A percentile compares a stretch with the other conserved stretches of the same genome.
phyloP scores from a whole-genome alignment of 2,113 vertebrate genomes.

The Taurulus bubalis region DNA sequence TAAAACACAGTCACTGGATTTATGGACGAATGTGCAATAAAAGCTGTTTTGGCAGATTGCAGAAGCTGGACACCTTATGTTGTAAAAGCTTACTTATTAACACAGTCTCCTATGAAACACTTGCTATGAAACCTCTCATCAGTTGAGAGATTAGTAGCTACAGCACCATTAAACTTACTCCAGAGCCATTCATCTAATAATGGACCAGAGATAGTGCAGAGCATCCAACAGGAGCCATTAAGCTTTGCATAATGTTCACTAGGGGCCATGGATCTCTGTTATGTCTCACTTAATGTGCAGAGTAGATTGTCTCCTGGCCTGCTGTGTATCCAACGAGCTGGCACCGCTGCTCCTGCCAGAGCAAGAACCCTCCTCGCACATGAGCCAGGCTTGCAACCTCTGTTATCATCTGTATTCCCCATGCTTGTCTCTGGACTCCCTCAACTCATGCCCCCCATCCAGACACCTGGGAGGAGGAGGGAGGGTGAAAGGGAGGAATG shows the following conservation, averaged over 20 bases:
- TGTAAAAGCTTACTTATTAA: slow-evolving; percentile 25
- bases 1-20: slow-evolving; percentile 23
- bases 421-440: slow-evolving; percentile 65
- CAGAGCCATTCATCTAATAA: slow-evolving; percentile 53
- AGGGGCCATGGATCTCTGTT: slow-evolving; percentile 68
- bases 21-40: slow-evolving; percentile 6
- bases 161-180: slow-evolving; percentile 44
- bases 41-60: slow-evolving; percentile 42
- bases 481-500: background rate
- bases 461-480: slow-evolving; percentile 66
- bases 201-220: slow-evolving; percentile 66
- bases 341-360: slow-evolving; percentile 57
- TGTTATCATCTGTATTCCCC: slow-evolving; percentile 62
- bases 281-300: slow-evolving; percentile 73
- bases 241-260: slow-evolving; percentile 74
- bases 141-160: slow-evolving; percentile 38
- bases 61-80: slow-evolving; percentile 28
- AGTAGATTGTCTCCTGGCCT: slow-evolving; percentile 65
- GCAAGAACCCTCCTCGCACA: slow-evolving; percentile 30
- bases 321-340: slow-evolving; percentile 61
- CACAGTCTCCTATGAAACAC: slow-evolving; percentile 23
- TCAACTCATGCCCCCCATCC: slow-evolving; percentile 67
- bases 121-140: slow-evolving; percentile 32
- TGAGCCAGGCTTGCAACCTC: slow-evolving; percentile 40
- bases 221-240: slow-evolving; percentile 65